Evolutionary conservation across 1,140 invertebrate genomes (phyloP).

Genomic region (honey bee (Apis mellifera)): DNA sequence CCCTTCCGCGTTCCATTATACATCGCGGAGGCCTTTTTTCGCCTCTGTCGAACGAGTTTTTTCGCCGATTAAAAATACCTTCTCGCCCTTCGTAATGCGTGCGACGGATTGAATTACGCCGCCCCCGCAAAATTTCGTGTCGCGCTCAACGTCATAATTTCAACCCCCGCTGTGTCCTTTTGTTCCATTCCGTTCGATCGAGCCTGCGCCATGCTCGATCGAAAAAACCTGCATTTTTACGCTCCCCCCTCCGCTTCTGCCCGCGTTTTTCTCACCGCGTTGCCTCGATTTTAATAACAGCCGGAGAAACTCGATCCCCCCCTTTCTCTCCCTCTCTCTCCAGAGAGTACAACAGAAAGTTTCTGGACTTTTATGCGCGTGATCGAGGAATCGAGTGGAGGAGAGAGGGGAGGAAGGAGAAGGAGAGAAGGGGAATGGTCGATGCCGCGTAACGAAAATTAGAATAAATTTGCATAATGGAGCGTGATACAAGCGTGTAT

Average conservation of each 20-base stretch:
- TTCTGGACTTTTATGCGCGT: constrained; percentile 7
- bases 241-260: too few species aligned
- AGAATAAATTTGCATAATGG: constrained; percentile 37
- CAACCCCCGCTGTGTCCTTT: not conserved
- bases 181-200: constrained; percentile 1
- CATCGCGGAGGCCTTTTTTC: not conserved
- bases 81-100: not conserved
- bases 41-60: not conserved
- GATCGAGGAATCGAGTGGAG: constrained; percentile 28
- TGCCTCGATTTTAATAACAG: constrained; percentile 41
- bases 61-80: constrained; percentile 23
- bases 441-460: constrained; percentile 29
- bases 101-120: constrained; percentile 34
- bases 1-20: not conserved
- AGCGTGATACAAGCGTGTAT: too few species aligned
- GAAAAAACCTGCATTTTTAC: not conserved
- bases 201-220: not conserved
- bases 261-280: not conserved
- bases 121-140: constrained; percentile 26
- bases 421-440: not conserved
- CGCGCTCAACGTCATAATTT: constrained; percentile 27
- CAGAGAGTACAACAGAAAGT: constrained; percentile 42
- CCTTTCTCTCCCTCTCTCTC: not conserved
- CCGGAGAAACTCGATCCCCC: not conserved
- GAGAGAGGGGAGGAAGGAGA: constrained; percentile 19